Base-by-base conservation (phyloP, 2,797 vertebrate genomes). In the Oreochromis grahami region DNA sequence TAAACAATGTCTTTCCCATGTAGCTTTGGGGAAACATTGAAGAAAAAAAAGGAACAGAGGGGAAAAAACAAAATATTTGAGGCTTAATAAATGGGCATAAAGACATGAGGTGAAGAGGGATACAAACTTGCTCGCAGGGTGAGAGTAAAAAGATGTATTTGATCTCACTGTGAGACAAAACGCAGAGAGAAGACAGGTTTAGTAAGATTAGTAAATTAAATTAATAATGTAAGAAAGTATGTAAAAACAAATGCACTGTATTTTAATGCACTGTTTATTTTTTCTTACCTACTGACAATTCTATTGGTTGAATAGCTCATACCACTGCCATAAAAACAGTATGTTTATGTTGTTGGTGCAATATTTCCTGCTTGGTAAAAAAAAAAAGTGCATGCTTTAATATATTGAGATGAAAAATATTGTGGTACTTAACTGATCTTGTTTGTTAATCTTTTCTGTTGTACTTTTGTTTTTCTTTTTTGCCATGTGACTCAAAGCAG, bases 241-340 rank as follows among this genome's bases (percentile, higher is more conserved):
- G 88, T 94, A 93, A 87, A 93, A 91, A 92, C 38, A 91, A 95
- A 95, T 94, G 91, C 94, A 96, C 95, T 95, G 94, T 96, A 93
- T 96, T 95, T 96, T 92, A 95, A 92, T 93, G 94, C 94, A 94
- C 92, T 94, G 92, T 94, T 95, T 90, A 85, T 89, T 92, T 94
- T 94, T 93, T 92, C 89, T 89, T 92, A 87, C 86, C 81, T 91
- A 89, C 63, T 88, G 84, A 93, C 63, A 81, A 88, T 93, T 86
- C 90, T 88, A 90, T 93, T 93, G 89, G 93, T 93, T 89, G 63
- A 93, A 93, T 94, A 95, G 95, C 95, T 96, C 94, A 94, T 91
- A 89, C 93, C 96, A 96, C 96, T 96, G 96, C 96, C 96, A 96
- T 96, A 90, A 92, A 95, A 93, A 93, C 78, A 86, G 84, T 92